Conservation (phyloP, 1,140 invertebrate genomes). For the Dinoponera quadriceps region DNA sequence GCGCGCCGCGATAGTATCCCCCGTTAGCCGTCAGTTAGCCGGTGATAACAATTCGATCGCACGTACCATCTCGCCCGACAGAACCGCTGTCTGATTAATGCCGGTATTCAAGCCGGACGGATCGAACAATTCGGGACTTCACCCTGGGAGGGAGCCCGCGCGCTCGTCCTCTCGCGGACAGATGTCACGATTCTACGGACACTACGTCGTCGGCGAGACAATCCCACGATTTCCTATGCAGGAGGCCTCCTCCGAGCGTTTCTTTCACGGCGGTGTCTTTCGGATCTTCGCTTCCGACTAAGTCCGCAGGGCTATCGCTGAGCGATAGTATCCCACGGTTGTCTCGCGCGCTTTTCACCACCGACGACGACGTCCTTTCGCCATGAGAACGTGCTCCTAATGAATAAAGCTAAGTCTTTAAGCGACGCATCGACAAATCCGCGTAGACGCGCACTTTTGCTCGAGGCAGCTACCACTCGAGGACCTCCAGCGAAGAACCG, state of each 20-base stretch:
- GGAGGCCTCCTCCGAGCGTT: slow-evolving; percentile 13
- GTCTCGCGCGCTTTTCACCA: slow-evolving; percentile 8
- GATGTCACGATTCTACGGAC: slow-evolving; percentile 45
- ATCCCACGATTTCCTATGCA: slow-evolving; percentile 69
- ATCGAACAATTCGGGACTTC: slow-evolving; percentile 45
- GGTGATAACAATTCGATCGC: slow-evolving; percentile 25
- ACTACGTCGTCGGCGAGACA: slow-evolving; percentile 48
- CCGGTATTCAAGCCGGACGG: slow-evolving; percentile 43
- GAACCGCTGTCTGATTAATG: slow-evolving; percentile 48
- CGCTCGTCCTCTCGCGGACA: slow-evolving; percentile 46
- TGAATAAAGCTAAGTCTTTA: slow-evolving; percentile 77
- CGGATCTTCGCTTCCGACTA: neutral
- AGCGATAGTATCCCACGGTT: slow-evolving; percentile 43
- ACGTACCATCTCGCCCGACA: neutral
- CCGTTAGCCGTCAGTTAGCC: slow-evolving; percentile 1
- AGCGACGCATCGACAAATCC: neutral
- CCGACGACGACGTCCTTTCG: slow-evolving; percentile 42
- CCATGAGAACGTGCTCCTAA: slow-evolving; percentile 76
- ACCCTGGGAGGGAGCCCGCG: too few relatives aligned
- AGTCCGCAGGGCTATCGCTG: neutral
- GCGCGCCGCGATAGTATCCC: slow-evolving; percentile 5
- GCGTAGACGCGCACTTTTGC: slow-evolving; percentile 39
- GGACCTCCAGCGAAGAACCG: slow-evolving; percentile 76
- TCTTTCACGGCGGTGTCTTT: slow-evolving; percentile 1
- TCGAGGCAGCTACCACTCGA: neutral